These are phyloP conservation scores for Mythimna ferrago DNA, from an alignment of 2,888 invertebrate genomes.

Conservation along the genomic window DNA sequence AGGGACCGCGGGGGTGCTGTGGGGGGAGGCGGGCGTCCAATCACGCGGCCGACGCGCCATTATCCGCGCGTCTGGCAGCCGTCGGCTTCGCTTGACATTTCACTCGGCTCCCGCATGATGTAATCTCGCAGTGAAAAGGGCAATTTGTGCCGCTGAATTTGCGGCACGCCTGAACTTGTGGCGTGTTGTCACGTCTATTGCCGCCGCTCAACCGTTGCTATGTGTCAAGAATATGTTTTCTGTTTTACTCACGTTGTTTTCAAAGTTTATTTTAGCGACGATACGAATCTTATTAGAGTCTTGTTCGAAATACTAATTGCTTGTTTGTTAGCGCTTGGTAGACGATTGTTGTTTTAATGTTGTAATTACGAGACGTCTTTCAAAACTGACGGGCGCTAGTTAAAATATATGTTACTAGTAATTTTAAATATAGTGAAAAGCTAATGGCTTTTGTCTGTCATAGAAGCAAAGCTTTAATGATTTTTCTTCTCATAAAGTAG, in stretches of 20 bases:
- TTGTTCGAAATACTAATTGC: constrained; percentile 54
- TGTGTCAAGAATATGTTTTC: constrained; percentile 69
- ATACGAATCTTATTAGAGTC: constrained; percentile 67
- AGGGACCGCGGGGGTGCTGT: constrained; percentile 82
- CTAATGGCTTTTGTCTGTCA: constrained; percentile 41
- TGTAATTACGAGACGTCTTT: constrained; percentile 48
- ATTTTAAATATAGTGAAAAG: constrained; percentile 24
- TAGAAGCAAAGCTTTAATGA: not conserved
- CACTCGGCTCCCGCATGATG: constrained; percentile 91
- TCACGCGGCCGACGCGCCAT: constrained; percentile 91
- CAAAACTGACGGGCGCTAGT: constrained; percentile 24
- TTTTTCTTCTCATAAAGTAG: constrained; percentile 11
- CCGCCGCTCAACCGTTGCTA: constrained; percentile 61
- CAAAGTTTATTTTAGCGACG: constrained; percentile 61
- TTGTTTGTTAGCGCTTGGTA: constrained; percentile 43
- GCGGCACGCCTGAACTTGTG: constrained; percentile 88
- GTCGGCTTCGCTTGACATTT: constrained; percentile 91
- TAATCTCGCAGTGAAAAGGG: constrained; percentile 91
- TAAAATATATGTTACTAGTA: constrained; percentile 18
- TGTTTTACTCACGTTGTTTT: constrained; percentile 58
- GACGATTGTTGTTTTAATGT: constrained; percentile 44
- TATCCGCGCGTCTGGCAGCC: constrained; percentile 91
- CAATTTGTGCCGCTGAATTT: constrained; percentile 91
- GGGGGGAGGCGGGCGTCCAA: constrained; percentile 84
- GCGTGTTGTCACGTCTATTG: constrained; percentile 88